Evolutionary conservation across 2,113 vertebrate genomes (phyloP), one percentile per base, ranked within the genome.

Genomic region (Cyphomyrus plagiostoma): DNA sequence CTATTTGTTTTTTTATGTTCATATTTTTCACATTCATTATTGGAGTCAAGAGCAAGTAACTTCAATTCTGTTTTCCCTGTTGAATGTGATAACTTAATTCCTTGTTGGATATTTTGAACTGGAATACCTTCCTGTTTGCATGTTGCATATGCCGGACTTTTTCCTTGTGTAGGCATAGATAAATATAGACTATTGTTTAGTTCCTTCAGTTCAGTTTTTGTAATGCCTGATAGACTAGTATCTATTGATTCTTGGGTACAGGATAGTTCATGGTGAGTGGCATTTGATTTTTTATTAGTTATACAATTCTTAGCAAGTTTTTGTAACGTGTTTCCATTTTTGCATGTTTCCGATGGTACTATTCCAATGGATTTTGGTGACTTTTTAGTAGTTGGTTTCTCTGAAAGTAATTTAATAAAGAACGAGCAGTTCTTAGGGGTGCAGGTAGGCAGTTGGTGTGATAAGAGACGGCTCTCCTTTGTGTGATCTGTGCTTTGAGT

Each of bases 381-480:
- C 49, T 56, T 49, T 23, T 35, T 1, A 19, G n/a, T 53, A 53
- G 23, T 17, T 53, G 85, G 50, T 23, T 87, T 82, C 49, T 45
- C 35, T 88, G 84, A 26, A 88, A 58, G 58, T 48, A 35, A 62
- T 45, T 88, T 1, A 53, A 91, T 89, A 89, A 87, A 82, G 49
- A 62, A 19, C 1, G 26, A 70, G 30, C 90, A 90, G 84, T 53
- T 87, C 13, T 90, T 74, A 0, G 17, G 52, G 4, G 88, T 48
- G 30, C 56, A 42, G 1, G 89, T 86, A 15, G 48, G 83, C 35
- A 90, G 88, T 42, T 56, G 19, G 84, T 48, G 46, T 53, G 30
- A 2, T 52, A 56, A 26, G 45, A 49, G 46, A 21, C 26, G 88
- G 85, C 89, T 74, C 77, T 92, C 62, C 11, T 66, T 92, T 87